Conservation (phyloP, 2,797 vertebrate genomes). For the Rhyacichthys aspro region DNA sequence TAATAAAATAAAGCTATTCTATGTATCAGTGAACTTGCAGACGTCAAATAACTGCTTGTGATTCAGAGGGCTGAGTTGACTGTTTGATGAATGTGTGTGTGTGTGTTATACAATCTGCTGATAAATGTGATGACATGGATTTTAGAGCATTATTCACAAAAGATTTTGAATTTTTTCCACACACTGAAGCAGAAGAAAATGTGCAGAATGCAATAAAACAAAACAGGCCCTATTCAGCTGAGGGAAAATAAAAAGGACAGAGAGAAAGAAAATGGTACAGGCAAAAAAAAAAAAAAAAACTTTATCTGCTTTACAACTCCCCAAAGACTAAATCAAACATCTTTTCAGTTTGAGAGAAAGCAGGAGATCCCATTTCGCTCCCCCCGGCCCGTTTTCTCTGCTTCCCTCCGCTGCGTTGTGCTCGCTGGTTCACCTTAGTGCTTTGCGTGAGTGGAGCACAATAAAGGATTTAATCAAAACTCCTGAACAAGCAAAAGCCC, state of each 20-base stretch:
- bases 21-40: too few species aligned
- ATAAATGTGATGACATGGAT: constrained; percentile 26
- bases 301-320: constrained; percentile 61
- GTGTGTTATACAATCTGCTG: background rate
- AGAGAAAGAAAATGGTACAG: constrained; percentile 20
- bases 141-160: background rate
- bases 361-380: constrained; percentile 54
- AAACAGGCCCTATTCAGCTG: constrained; percentile 33
- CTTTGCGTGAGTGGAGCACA: constrained; percentile 82
- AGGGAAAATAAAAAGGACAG: constrained; percentile 30
- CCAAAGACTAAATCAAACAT: constrained; percentile 66
- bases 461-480: constrained; percentile 84
- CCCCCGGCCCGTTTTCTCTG: constrained; percentile 48
- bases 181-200: constrained; percentile 28
- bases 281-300: constrained; percentile 34
- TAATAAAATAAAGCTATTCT: too few species aligned
- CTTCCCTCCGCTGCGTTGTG: constrained; percentile 55
- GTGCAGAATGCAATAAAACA: constrained; percentile 35
- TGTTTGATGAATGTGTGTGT: background rate
- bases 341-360: constrained; percentile 58
- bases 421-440: constrained; percentile 73
- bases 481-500: constrained; percentile 83
- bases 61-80: too few species aligned
- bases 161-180: background rate
- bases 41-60: too few species aligned